Percentiles rank a stretch among this genome's conserved stretches.
Evolutionary conservation across 2,888 invertebrate genomes (phyloP).

Genomic region (Meandrusa payeni): DNA sequence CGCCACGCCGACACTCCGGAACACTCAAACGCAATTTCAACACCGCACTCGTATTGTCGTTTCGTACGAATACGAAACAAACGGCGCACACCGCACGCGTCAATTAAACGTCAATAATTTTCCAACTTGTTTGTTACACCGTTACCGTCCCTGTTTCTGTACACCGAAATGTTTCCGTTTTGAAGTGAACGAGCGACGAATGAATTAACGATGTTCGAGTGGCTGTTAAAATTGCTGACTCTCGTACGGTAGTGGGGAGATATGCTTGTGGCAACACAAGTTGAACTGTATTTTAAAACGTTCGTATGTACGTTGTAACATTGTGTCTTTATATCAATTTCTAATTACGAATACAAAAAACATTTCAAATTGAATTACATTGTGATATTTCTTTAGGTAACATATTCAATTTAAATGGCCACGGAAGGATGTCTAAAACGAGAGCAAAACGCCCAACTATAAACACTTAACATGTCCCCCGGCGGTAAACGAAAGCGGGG

Average conservation of each 20-base stretch:
- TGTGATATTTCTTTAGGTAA: conserved; percentile 19
- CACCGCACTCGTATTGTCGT: conserved; percentile 22
- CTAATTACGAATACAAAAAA: conserved; percentile 22
- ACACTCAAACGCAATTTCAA: conserved; percentile 28
- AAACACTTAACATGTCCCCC: conserved; percentile 29
- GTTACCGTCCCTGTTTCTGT: conserved; percentile 15
- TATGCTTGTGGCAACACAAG: conserved; percentile 3
- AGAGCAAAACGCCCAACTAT: conserved; percentile 19
- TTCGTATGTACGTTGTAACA: conserved; percentile 10
- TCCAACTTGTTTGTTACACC: conserved; percentile 17
- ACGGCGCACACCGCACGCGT: conserved; percentile 4
- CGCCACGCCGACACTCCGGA: conserved; percentile 34
- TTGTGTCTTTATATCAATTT: conserved; percentile 12
- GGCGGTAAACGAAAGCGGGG: conserved; percentile 65
- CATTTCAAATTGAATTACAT: conserved; percentile 21
- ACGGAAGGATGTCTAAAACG: conserved; percentile 16
- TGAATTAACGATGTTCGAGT: conserved; percentile 18
- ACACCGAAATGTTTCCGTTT: conserved; percentile 17
- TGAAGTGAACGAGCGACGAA: conserved; percentile 20
- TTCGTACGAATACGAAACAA: conserved; percentile 13
- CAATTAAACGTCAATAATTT: conserved; percentile 19
- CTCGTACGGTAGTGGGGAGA: conserved; percentile 1
- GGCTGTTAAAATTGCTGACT: conserved; percentile 16
- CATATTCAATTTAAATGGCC: conserved; percentile 11
- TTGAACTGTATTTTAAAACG: conserved; percentile 18